phyloP scores from a whole-genome alignment of 2,888 invertebrate genomes.

The Automeris io region DNA sequence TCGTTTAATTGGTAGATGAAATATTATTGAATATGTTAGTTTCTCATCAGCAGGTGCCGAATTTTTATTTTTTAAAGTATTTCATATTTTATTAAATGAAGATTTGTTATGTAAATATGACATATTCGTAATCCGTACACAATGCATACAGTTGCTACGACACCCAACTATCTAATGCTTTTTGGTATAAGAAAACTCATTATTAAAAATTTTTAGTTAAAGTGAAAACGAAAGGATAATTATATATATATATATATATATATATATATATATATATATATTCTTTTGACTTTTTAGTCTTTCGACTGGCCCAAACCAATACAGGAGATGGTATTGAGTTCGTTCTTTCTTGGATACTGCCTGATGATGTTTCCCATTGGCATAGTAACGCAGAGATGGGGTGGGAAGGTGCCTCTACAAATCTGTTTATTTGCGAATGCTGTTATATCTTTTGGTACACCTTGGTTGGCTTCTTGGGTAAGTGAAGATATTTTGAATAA shows the following conservation, averaged over 20 bases:
- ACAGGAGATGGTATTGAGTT: constrained; percentile 49
- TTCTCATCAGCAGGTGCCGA: too few relatives aligned
- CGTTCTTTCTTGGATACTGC: constrained; percentile 74
- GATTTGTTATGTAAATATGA: too few relatives aligned
- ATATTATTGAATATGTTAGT: too few relatives aligned
- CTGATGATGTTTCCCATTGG: constrained; percentile 73
- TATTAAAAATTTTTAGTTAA: not conserved
- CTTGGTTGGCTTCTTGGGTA: constrained; percentile 43
- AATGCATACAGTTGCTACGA: too few relatives aligned
- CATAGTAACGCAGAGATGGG: constrained; percentile 75
- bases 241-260: not conserved
- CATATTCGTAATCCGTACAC: too few relatives aligned
- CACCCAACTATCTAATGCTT: too few relatives aligned
- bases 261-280: constrained; percentile 8
- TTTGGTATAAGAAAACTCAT: not conserved
- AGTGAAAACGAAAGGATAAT: not conserved
- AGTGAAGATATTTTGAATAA: constrained; percentile 9
- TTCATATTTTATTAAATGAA: too few relatives aligned
- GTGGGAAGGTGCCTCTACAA: constrained; percentile 75
- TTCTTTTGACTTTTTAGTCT: constrained; percentile 25
- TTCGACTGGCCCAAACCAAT: constrained; percentile 44
- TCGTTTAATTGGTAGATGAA: too few relatives aligned
- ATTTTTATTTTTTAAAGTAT: too few relatives aligned
- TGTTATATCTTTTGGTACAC: constrained; percentile 30
- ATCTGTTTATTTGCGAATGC: constrained; percentile 44